Percentiles rank a stretch among this genome's conserved stretches.
Evolutionary conservation across 2,113 vertebrate species (phyloP).

Genomic region (Oplegnathus fasciatus): DNA sequence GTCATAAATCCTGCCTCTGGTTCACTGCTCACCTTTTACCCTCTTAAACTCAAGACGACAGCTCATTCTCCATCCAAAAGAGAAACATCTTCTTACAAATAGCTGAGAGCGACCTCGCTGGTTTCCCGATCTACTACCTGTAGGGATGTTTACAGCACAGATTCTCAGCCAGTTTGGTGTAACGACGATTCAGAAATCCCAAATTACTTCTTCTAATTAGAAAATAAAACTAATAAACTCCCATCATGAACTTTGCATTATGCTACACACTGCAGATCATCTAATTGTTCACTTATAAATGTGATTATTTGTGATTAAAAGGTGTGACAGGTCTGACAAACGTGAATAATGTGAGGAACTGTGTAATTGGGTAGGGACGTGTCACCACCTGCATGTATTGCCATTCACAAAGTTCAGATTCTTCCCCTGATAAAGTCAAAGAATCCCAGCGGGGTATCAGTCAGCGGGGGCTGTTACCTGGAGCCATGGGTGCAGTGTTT

Average conservation of each 20-base stretch:
- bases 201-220: not conserved
- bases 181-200: not conserved
- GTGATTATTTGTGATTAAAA: not conserved
- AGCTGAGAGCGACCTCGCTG: constrained; percentile 34
- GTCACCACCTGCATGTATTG: constrained; percentile 74
- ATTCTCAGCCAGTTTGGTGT: not conserved
- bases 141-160: constrained; percentile 1
- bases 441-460: constrained; percentile 69
- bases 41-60: constrained; percentile 58
- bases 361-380: constrained; percentile 67
- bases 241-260: not conserved
- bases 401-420: constrained; percentile 78
- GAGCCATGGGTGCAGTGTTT: constrained; percentile 84
- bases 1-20: constrained; percentile 72
- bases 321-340: constrained; percentile 33
- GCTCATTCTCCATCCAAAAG: constrained; percentile 24
- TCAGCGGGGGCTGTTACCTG: constrained; percentile 76
- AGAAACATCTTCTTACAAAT: constrained; percentile 38
- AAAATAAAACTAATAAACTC: constrained; percentile 1
- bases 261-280: not conserved
- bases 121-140: constrained; percentile 45
- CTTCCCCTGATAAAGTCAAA: constrained; percentile 72
- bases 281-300: constrained; percentile 9
- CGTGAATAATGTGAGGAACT: constrained; percentile 48
- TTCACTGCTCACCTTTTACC: constrained; percentile 66